A percentile compares a stretch with the other conserved stretches of the same genome.
These are phyloP conservation scores for Geodia barretti DNA, from an alignment of 37 sponge, comb jelly and placozoan genomes.

Conservation along the genomic window DNA sequence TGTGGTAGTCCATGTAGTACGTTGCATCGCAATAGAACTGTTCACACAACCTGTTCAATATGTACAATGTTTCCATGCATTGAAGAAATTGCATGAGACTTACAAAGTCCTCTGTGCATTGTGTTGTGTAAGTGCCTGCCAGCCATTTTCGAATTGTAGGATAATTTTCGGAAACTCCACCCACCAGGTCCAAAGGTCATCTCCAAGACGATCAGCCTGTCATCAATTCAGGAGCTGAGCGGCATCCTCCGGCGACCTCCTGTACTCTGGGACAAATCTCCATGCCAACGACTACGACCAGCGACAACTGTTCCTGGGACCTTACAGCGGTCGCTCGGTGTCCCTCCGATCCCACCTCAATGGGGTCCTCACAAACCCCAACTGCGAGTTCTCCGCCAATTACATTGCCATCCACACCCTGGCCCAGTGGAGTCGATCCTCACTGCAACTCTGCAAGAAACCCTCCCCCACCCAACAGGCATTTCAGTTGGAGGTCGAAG, in stretches of 20 bases:
- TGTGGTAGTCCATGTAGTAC: neutral
- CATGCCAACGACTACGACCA: conserved; percentile 99
- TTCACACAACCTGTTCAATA: too few relatives aligned
- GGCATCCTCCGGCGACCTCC: conserved; percentile 77
- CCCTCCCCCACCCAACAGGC: conserved; percentile 21
- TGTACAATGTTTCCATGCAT: too few relatives aligned
- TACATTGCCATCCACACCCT: conserved; percentile 90
- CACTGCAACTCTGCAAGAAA: neutral
- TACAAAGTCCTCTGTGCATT: too few relatives aligned
- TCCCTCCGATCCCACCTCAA: conserved; percentile 56
- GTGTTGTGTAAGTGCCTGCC: too few relatives aligned
- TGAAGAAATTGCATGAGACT: too few relatives aligned
- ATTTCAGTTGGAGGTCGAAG: conserved; percentile 43
- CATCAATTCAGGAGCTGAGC: conserved; percentile 80
- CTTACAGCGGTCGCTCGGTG: conserved; percentile 78
- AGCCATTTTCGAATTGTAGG: too few relatives aligned
- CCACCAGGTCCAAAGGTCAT: conserved; percentile 93
- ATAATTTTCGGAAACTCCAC: too few relatives aligned
- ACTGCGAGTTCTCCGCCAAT: conserved; percentile 92
- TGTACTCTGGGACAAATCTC: conserved; percentile 98
- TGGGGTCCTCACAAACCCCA: conserved; percentile 96
- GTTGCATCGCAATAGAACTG: too few relatives aligned
- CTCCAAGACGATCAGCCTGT: conserved; percentile 76
- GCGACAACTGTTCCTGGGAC: conserved; percentile 92
- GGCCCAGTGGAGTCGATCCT: conserved; percentile 77